These are phyloP conservation scores for Probaryconus sp. DNA, from an alignment of 1,140 invertebrate species.

Conservation along the genomic window DNA sequence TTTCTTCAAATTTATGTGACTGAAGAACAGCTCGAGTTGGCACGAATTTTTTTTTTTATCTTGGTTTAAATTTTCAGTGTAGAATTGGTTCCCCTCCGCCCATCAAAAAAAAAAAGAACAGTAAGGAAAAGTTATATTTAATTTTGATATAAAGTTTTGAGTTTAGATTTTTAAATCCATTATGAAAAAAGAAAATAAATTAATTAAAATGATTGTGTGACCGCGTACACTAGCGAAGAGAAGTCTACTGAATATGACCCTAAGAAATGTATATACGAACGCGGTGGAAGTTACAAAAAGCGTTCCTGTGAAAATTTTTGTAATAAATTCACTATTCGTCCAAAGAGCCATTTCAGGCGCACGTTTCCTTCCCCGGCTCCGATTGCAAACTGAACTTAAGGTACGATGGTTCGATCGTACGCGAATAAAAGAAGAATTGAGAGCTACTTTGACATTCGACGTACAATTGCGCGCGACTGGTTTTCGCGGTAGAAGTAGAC, in stretches of 20 bases:
- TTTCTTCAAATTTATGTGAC: no score
- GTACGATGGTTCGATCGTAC: conserved; percentile 60
- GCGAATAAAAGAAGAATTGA: conserved; percentile 60
- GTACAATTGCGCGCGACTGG: conserved; percentile 62
- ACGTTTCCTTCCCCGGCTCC: conserved; percentile 52
- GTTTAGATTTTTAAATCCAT: no score
- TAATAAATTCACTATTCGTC: conserved; percentile 9
- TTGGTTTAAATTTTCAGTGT: no score
- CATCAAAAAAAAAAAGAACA: no score
- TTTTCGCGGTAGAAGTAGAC: conserved; percentile 61
- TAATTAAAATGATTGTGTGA: no score
- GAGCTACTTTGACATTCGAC: conserved; percentile 65
- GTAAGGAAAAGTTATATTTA: no score
- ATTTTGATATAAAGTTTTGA: no score
- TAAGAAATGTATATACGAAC: conserved; percentile 40
- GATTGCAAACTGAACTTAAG: conserved; percentile 59
- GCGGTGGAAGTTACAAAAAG: background rate
- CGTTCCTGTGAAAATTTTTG: conserved; percentile 22
- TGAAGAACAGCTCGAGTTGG: no score
- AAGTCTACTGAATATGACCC: conserved; percentile 56
- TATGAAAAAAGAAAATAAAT: no score
- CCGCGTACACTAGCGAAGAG: no score
- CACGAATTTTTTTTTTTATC: no score
- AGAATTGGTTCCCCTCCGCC: no score
- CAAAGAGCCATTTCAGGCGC: conserved; percentile 37